These are phyloP conservation scores for Ditylenchus weischeri DNA, from an alignment of 2,888 invertebrate species.

Conservation along the genomic window DNA sequence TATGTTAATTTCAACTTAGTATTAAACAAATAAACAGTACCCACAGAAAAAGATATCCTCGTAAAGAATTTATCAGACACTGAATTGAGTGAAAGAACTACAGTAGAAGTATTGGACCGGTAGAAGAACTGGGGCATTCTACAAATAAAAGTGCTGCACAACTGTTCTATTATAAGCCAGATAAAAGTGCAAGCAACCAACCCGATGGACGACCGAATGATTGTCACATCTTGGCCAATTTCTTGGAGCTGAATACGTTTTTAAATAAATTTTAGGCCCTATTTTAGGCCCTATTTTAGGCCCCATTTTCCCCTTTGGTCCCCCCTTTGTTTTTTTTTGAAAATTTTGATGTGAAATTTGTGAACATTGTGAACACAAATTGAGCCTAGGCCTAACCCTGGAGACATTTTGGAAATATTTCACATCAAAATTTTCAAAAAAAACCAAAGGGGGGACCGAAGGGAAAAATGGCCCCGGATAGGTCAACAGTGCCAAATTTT, in stretches of 20 bases:
- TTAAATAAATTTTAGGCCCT: neutral
- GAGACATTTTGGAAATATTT: too few relatives aligned
- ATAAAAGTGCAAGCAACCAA: neutral
- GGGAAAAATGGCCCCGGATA: too few relatives aligned
- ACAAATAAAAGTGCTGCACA: neutral
- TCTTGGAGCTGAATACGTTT: neutral
- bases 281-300: too few relatives aligned
- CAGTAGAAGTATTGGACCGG: slow-evolving; percentile 10
- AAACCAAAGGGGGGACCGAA: too few relatives aligned
- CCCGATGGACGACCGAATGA: slow-evolving; percentile 7
- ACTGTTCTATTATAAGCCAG: neutral
- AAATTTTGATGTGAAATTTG: too few relatives aligned
- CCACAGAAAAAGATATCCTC: slow-evolving; percentile 27
- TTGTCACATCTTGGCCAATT: neutral
- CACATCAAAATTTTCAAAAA: too few relatives aligned
- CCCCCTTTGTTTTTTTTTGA: too few relatives aligned
- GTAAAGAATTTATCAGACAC: slow-evolving; percentile 17
- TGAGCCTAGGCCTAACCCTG: too few relatives aligned
- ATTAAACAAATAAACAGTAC: slow-evolving; percentile 10
- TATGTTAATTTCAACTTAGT: neutral
- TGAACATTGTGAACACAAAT: too few relatives aligned
- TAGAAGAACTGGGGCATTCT: slow-evolving; percentile 9
- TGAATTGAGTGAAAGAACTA: slow-evolving; percentile 14
- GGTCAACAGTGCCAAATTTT: too few relatives aligned
- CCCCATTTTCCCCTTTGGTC: too few relatives aligned